Evolutionary conservation across 2,888 invertebrate genomes (phyloP), one percentile per base, ranked within the genome.

Genomic region (Trichogramma dendrolimi): DNA sequence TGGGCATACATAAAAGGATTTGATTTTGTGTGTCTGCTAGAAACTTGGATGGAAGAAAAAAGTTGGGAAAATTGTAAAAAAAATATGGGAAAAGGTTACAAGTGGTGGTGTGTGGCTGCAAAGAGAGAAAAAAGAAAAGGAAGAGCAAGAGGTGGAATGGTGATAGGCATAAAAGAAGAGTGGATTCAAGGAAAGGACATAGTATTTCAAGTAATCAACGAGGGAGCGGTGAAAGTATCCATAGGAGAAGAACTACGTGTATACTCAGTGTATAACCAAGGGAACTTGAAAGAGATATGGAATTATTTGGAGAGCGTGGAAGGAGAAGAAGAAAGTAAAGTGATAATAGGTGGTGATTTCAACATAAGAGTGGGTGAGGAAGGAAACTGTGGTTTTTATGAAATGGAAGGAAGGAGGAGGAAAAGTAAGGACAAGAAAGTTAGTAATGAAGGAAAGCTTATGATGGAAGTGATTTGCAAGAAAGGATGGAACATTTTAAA

Each of bases 21-120:
- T 51, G 66, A 69, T 8, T 56, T 65, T 6, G 50, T 68, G 27
- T 58, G 62, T 6, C 7, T 68, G 51, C 44, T 50, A 5, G 67
- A 68, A 43, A 69, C 68, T 6, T 68, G 69, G 69, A 4, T 67
- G n/a, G 66, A 64, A 6, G 66, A 66, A 44, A 67, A 67, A 11
- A 52, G 42, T 1, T 67, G 68, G 65, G 55, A 57, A 5, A 39
- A 11, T 5, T 64, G 10, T 63, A 48, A 27, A 6, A 14, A 1
- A 61, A 42, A n/a, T 10, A 14, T 14, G 14, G 14, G 2, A 1
- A 14, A 14, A 14, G 14, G 14, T 14, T 14, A 1, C 14, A 14
- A 14, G 14, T 68, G 68, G 66, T 43, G 40, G 7, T 11, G 6
- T 10, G 47, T 59, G 43, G 43, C 14, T 4, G 68, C 66, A 6